Conservation (phyloP, 2,113 vertebrate species). For the Percina caprodes region DNA sequence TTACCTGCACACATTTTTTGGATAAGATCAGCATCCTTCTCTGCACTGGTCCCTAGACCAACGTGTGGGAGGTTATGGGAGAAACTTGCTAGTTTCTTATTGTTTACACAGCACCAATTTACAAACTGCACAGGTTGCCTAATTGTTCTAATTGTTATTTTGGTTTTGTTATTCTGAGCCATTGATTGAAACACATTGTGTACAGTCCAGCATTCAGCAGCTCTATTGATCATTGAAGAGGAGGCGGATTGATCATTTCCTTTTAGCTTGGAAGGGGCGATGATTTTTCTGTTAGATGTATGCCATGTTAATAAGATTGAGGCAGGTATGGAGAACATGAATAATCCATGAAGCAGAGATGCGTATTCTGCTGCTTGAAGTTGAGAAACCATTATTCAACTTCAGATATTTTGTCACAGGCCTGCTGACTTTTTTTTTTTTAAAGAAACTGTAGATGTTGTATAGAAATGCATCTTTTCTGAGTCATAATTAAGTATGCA, state of each 20-base stretch:
- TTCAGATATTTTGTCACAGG: conserved; percentile 61
- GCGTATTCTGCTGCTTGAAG: conserved; percentile 64
- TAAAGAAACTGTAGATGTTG: conserved; percentile 36
- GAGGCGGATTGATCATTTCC: conserved; percentile 63
- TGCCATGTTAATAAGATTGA: conserved; percentile 73
- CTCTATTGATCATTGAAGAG: conserved; percentile 50
- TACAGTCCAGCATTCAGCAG: conserved; percentile 11
- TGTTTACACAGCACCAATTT: conserved; percentile 19
- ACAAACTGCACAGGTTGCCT: background rate
- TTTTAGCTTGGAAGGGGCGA: conserved; percentile 37
- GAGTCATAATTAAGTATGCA: conserved; percentile 53
- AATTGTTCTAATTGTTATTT: conserved; percentile 40
- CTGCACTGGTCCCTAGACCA: conserved; percentile 34
- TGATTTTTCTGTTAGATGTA: conserved; percentile 65
- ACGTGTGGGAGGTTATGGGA: conserved; percentile 53
- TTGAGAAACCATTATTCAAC: conserved; percentile 76
- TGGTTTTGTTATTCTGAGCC: conserved; percentile 15
- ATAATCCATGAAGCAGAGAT: conserved; percentile 77
- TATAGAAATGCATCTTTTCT: conserved; percentile 43
- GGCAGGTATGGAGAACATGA: conserved; percentile 70
- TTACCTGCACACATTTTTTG: conserved; percentile 76
- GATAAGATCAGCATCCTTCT: conserved; percentile 78
- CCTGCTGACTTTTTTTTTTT: conserved; percentile 35
- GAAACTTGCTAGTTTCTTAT: conserved; percentile 24
- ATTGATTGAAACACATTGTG: conserved; percentile 30